Conservation (phyloP, 1,140 invertebrate species). For the Gonatopus flavifemur region DNA sequence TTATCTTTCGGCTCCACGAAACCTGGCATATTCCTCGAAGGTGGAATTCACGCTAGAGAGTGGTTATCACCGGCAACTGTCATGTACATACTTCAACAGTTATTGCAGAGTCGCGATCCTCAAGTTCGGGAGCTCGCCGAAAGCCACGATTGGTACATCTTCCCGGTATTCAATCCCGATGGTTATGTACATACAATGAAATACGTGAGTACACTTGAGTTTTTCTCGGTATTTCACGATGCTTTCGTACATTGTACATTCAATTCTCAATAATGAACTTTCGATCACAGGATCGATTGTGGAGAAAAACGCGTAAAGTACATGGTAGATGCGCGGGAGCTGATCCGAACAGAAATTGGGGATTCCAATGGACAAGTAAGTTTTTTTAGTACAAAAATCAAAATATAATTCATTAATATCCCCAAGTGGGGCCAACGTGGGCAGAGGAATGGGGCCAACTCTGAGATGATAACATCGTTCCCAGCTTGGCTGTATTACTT, state of each 20-base stretch:
- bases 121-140: slow-evolving; percentile 56
- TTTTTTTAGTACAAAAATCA: too few species aligned
- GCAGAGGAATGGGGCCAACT: too few species aligned
- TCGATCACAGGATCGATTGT: slow-evolving; percentile 62
- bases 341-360: slow-evolving; percentile 75
- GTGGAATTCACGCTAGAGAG: slow-evolving; percentile 73
- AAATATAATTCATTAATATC: too few species aligned
- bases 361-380: slow-evolving; percentile 64
- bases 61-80: slow-evolving; percentile 74
- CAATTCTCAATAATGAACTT: background rate
- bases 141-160: slow-evolving; percentile 69
- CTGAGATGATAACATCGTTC: too few species aligned
- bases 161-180: slow-evolving; percentile 75
- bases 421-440: too few species aligned
- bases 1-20: slow-evolving; percentile 54
- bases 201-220: slow-evolving; percentile 63
- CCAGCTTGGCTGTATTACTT: too few species aligned
- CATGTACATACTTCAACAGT: slow-evolving; percentile 67
- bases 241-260: background rate
- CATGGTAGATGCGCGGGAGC: slow-evolving; percentile 62
- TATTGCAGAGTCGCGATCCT: slow-evolving; percentile 59
- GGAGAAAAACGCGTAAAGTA: slow-evolving; percentile 69
- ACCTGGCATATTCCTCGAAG: slow-evolving; percentile 61
- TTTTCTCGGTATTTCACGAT: slow-evolving; percentile 42
- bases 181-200: slow-evolving; percentile 78